Base-by-base conservation (phyloP, 2,888 invertebrate genomes). In the Calameuta filiformis region DNA sequence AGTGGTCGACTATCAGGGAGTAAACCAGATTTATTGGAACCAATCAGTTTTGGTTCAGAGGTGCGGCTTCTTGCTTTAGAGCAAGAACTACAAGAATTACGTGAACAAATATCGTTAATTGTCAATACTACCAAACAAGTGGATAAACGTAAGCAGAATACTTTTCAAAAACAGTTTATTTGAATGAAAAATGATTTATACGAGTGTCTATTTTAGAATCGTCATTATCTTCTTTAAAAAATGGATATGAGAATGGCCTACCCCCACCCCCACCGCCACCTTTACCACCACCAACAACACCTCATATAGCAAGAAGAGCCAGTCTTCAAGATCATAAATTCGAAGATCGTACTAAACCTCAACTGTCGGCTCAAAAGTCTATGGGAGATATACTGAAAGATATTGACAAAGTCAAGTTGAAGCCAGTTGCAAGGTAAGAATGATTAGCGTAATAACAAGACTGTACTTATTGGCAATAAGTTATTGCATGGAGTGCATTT, bases 41-140 rank as follows among this genome's bases (percentile, higher is more conserved):
- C 91, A 68, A 90, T 91, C 35, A 91, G 89, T 84, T 91, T 91
- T 83, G 91, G 91, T 69, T 91, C 91, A 4, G 91, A 91, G 85
- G 88, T 91, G 4, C 86, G 91, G 75, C 86, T 91, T 73, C 85
- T 91, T 12, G 91, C 91, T n/a, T 80, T 91, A 35, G 91, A 91
- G 76, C 91, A 91, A 79, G 90, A 91, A 81, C 86, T 91, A 40
- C 91, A 91, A 82, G 91, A 91, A 80, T 84, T 91, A 71, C 85
- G 89, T 80, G 89, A 90, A 82, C 90, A 91, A 86, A 88, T 91
- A 34, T 90, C 91, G 34, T 84, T 87, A 75, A 91, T 91, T 79
- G 91, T 91, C 4, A 90, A 90, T 85, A 87, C 75, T 81, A 88
- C 87, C 35, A 89, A 87, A 84, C 82, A 85, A 78, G 83, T 85